Percentiles rank a stretch among this genome's conserved stretches.
These are phyloP conservation scores for Himalopsyche japonica DNA, from an alignment of 2,888 invertebrate species.

Conservation along the genomic window DNA sequence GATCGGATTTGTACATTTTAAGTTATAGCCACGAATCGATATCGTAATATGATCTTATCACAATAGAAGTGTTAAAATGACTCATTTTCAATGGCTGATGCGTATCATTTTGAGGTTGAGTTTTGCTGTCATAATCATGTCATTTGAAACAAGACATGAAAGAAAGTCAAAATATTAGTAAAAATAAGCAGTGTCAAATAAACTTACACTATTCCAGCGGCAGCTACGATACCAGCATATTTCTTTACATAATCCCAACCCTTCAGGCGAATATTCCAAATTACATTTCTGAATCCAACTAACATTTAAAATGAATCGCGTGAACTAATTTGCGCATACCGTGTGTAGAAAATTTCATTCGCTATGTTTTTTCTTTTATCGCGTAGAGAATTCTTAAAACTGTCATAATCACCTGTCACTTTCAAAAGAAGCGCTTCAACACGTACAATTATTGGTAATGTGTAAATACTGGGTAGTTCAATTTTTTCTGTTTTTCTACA, in stretches of 20 bases:
- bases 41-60: background rate
- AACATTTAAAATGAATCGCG: conserved; percentile 18
- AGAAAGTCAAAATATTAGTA: background rate
- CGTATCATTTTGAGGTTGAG: background rate
- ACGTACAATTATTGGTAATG: background rate
- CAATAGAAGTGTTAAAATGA: background rate
- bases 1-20: too few species aligned
- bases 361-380: background rate
- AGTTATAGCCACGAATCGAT: background rate
- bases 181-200: background rate
- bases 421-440: background rate
- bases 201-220: conserved; percentile 24
- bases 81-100: background rate
- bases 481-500: background rate
- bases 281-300: conserved; percentile 24
- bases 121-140: background rate
- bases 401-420: background rate
- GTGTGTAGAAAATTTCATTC: background rate
- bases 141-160: background rate
- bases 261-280: conserved; percentile 36
- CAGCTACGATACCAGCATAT: conserved; percentile 35
- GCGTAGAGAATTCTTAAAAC: background rate
- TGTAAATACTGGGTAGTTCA: background rate
- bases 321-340: background rate
- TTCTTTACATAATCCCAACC: conserved; percentile 35